Evolutionary conservation across 2,888 invertebrate genomes (phyloP).

Genomic region (Protophormia terraenovae): DNA sequence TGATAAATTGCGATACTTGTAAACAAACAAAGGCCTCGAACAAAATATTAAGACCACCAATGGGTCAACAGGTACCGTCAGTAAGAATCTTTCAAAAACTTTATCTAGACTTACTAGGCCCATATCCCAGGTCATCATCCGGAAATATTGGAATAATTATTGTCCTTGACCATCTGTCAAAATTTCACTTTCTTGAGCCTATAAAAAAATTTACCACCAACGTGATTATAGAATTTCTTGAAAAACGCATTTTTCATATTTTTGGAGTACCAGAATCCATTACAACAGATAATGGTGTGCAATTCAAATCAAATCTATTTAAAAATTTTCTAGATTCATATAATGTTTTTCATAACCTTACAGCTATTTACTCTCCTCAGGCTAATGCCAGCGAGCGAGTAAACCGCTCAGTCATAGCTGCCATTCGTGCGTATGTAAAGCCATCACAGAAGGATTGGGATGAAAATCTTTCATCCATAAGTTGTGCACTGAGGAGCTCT

Average conservation of each 20-base stretch:
- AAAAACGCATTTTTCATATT: neutral
- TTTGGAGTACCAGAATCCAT: no score
- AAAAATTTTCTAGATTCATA: neutral
- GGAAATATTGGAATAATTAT: slow-evolving; percentile 20
- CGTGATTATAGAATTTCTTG: neutral
- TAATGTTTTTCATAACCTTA: no score
- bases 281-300: neutral
- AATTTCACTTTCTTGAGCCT: slow-evolving; percentile 39
- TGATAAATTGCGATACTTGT: neutral
- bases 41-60: neutral
- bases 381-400: no score
- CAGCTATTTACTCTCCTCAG: no score
- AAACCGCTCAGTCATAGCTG: no score
- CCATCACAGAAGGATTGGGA: no score
- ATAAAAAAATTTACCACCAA: no score
- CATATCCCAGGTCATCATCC: neutral
- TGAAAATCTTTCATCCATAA: no score
- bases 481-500: neutral
- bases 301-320: neutral
- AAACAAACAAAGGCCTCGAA: neutral
- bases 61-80: neutral
- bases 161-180: slow-evolving; percentile 32
- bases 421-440: no score
- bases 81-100: neutral
- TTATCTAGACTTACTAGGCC: neutral